A percentile compares a stretch with the other conserved stretches of the same genome.
These are phyloP conservation scores for Julus scanicus DNA, from an alignment of 2,888 invertebrate species.

Conservation along the genomic window DNA sequence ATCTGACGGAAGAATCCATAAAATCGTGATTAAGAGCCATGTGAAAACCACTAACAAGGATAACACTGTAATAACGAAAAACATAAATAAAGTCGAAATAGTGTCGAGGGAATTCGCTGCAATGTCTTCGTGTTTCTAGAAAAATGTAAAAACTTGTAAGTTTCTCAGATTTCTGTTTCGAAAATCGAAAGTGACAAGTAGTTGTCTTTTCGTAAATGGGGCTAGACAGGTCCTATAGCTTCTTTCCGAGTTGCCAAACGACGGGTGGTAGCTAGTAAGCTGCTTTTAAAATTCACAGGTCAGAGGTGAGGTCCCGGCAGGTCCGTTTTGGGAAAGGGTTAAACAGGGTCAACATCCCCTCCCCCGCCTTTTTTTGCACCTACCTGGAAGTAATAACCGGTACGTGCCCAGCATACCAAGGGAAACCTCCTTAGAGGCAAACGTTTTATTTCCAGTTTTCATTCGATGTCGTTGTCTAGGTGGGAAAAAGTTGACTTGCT, in stretches of 20 bases:
- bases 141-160: too few species aligned
- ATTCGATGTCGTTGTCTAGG: conserved; percentile 4
- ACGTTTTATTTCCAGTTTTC: neutral
- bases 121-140: too few species aligned
- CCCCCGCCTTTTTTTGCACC: conserved; percentile 5
- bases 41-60: neutral
- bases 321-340: neutral
- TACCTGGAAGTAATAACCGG: conserved; percentile 9
- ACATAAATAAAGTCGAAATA: too few species aligned
- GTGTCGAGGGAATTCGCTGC: too few species aligned
- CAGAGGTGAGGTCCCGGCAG: neutral
- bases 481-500: conserved; percentile 12
- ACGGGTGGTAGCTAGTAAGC: too few species aligned
- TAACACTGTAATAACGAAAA: too few species aligned
- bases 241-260: too few species aligned
- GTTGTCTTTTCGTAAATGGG: too few species aligned
- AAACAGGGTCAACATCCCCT: conserved; percentile 9
- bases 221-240: neutral
- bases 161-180: too few species aligned
- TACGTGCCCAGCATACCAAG: conserved; percentile 4
- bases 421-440: neutral
- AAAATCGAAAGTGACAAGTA: too few species aligned
- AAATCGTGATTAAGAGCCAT: neutral
- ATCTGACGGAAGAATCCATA: conserved; percentile 12
- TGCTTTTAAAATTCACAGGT: neutral